Conservation (phyloP, 2,888 invertebrate genomes). For the Dexiosoma caninum region DNA sequence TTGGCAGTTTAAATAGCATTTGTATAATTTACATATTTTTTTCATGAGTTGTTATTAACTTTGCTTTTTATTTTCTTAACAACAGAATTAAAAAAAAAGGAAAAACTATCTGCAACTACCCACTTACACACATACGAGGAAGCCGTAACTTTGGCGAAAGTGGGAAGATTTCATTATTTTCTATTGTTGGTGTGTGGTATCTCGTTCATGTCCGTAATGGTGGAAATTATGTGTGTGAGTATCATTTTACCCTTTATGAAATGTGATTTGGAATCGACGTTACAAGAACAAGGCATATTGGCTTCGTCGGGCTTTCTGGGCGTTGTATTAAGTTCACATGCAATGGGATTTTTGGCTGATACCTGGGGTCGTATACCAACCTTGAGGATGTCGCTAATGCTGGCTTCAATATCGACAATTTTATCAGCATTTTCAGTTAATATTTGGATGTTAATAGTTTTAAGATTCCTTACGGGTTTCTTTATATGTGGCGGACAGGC, state of each 20-base stretch:
- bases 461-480: conserved; percentile 83
- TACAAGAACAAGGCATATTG: conserved; percentile 81
- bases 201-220: conserved; percentile 83
- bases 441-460: conserved; percentile 80
- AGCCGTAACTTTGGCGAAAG: conserved; percentile 78
- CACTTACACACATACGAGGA: conserved; percentile 72
- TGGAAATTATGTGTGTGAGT: conserved; percentile 83
- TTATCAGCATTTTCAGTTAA: conserved; percentile 81
- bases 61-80: conserved; percentile 23
- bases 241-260: conserved; percentile 84
- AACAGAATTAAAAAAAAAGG: conserved; percentile 30
- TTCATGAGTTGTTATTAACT: neutral
- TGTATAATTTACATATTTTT: conserved; percentile 43
- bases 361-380: conserved; percentile 83
- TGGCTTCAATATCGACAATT: conserved; percentile 80
- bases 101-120: conserved; percentile 4
- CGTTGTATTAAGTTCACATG: conserved; percentile 85
- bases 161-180: conserved; percentile 82
- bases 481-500: conserved; percentile 79
- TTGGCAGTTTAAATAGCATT: conserved; percentile 48
- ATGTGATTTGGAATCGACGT: conserved; percentile 82
- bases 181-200: conserved; percentile 82
- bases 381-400: conserved; percentile 79
- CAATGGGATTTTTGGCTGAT: conserved; percentile 90
- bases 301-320: conserved; percentile 84